Conservation (phyloP, 1,140 invertebrate genomes). For the Phthorimaea operculella region DNA sequence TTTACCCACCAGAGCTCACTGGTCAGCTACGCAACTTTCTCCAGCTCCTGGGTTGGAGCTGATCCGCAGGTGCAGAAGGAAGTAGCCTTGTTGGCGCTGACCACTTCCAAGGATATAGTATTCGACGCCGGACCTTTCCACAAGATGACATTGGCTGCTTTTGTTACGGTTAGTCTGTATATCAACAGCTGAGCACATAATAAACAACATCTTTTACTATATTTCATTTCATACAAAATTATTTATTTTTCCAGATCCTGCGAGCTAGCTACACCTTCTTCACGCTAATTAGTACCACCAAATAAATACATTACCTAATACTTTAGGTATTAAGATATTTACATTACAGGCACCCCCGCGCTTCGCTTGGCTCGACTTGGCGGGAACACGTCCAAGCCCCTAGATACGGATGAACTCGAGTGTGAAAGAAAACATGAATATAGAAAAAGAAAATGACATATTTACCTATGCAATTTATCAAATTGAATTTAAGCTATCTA, state of each 20-base stretch:
- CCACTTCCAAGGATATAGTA: conserved; percentile 24
- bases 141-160: conserved; percentile 34
- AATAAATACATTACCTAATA: too few relatives aligned
- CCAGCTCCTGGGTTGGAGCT: conserved; percentile 27
- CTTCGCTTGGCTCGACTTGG: too few relatives aligned
- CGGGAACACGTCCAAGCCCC: too few relatives aligned
- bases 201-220: neutral
- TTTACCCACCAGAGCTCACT: conserved; percentile 22
- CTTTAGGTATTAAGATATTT: too few relatives aligned
- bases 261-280: conserved; percentile 40
- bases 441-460: too few relatives aligned
- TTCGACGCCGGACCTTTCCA: conserved; percentile 39
- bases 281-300: conserved; percentile 32
- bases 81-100: conserved; percentile 21
- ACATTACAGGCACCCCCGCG: too few relatives aligned
- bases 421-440: too few relatives aligned
- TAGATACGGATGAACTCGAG: too few relatives aligned
- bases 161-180: conserved; percentile 33
- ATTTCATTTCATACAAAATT: neutral
- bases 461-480: too few relatives aligned
- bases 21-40: conserved; percentile 30
- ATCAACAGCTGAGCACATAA: too few relatives aligned
- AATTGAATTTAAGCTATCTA: too few relatives aligned
- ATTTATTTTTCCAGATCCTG: conserved; percentile 35
- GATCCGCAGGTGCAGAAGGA: conserved; percentile 22